phyloP scores from a whole-genome alignment of 2,113 vertebrate genomes.

The Sylvilagus bachmani region DNA sequence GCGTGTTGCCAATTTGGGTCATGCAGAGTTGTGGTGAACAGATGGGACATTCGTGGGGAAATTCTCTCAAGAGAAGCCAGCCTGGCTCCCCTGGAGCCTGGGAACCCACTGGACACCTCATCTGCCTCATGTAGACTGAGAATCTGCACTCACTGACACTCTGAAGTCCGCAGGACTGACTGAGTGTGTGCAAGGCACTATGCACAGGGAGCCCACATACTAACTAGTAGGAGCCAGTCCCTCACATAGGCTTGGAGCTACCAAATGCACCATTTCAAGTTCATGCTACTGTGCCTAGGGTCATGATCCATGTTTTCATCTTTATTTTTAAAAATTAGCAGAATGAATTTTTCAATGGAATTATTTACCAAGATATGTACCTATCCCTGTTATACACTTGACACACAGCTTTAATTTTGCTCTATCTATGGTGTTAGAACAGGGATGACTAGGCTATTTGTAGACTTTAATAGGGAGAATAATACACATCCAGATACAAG shows the following conservation, averaged over 20 bases:
- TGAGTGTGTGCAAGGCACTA: neutral
- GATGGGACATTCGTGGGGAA: fast-evolving
- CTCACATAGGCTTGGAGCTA: neutral
- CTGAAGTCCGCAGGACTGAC: neutral
- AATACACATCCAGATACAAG: neutral
- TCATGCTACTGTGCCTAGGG: neutral
- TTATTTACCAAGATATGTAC: neutral
- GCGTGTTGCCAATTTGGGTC: no score
- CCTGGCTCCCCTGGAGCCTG: neutral
- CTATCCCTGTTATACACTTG: neutral
- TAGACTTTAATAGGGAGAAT: neutral
- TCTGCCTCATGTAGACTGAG: neutral
- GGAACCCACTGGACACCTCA: neutral
- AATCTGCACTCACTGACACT: no score
- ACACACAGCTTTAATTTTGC: neutral
- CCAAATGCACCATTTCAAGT: neutral
- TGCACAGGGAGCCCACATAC: neutral
- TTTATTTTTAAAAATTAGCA: neutral
- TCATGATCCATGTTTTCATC: fast-evolving
- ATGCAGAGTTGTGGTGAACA: fast-evolving
- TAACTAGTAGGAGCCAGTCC: neutral
- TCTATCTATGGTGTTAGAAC: neutral
- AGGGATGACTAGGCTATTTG: neutral
- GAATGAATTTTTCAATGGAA: neutral
- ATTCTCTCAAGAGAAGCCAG: neutral